Percentiles rank a stretch among this genome's conserved stretches.
These are phyloP conservation scores for Cotesia chilonis DNA, from an alignment of 1,140 invertebrate species.

Conservation along the genomic window DNA sequence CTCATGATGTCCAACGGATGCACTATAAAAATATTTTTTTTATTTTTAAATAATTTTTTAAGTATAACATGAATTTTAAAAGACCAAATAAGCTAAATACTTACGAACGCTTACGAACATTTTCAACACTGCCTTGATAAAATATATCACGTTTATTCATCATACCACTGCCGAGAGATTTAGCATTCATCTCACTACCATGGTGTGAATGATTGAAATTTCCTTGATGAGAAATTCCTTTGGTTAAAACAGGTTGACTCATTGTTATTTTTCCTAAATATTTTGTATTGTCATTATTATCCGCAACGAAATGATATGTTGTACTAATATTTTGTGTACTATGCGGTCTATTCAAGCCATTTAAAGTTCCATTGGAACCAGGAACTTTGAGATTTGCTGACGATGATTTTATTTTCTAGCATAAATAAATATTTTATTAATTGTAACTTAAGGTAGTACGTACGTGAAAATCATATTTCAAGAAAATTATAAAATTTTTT, in stretches of 20 bases:
- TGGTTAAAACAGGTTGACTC: slow-evolving; percentile 72
- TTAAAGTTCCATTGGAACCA: slow-evolving; percentile 24
- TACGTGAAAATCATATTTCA: too few relatives aligned
- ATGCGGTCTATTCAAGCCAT: slow-evolving; percentile 40
- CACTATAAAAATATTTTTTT: slow-evolving; percentile 40
- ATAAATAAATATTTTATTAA: not conserved
- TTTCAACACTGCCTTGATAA: slow-evolving; percentile 82
- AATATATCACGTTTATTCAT: slow-evolving; percentile 87
- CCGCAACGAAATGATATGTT: slow-evolving; percentile 35
- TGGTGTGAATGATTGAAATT: slow-evolving; percentile 30
- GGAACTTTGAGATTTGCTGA: slow-evolving; percentile 10
- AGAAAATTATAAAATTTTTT: too few relatives aligned
- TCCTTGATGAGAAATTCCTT: slow-evolving; percentile 49
- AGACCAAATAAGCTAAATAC: slow-evolving; percentile 34
- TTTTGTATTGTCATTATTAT: slow-evolving; percentile 14
- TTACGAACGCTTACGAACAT: slow-evolving; percentile 64
- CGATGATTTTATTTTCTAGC: slow-evolving; percentile 26
- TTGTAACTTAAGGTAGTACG: too few relatives aligned
- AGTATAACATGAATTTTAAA: slow-evolving; percentile 18
- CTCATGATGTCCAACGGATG: slow-evolving; percentile 43
- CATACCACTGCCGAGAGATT: slow-evolving; percentile 72
- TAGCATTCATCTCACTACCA: slow-evolving; percentile 27
- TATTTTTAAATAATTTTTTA: slow-evolving; percentile 10
- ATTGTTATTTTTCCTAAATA: slow-evolving; percentile 66
- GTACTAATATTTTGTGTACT: slow-evolving; percentile 43